Conservation (phyloP, 1,140 invertebrate genomes). For the Conopomorpha cramerella region DNA sequence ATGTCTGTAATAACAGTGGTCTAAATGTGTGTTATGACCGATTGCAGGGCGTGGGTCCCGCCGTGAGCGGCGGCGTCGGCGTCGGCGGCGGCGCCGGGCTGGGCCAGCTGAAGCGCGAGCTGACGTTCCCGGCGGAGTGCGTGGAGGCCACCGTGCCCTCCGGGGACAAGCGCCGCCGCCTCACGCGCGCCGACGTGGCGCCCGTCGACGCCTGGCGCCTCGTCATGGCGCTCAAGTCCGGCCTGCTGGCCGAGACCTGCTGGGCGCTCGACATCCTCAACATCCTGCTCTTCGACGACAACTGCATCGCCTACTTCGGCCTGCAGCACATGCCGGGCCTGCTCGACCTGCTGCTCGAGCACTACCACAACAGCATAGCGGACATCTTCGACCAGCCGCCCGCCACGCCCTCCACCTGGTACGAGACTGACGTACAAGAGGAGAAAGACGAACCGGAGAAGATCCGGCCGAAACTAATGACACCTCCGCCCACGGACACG, state of each 20-base stretch:
- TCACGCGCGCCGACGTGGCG: constrained; percentile 82
- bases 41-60: no score
- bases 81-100: constrained; percentile 25
- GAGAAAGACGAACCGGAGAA: no score
- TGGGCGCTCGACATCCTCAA: constrained; percentile 95
- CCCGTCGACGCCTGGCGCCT: constrained; percentile 95
- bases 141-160: constrained; percentile 90
- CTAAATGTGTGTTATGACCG: constrained; percentile 1
- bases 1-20: no score
- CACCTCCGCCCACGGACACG: constrained; percentile 67
- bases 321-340: constrained; percentile 90
- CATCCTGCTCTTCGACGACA: constrained; percentile 91
- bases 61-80: no score
- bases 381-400: constrained; percentile 80
- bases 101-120: constrained; percentile 75
- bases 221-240: constrained; percentile 96
- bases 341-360: constrained; percentile 88
- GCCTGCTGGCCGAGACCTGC: constrained; percentile 91
- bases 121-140: constrained; percentile 92
- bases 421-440: no score
- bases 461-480: constrained; percentile 8
- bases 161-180: constrained; percentile 81
- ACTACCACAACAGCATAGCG: constrained; percentile 86
- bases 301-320: constrained; percentile 89
- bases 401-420: constrained; percentile 30